phyloP scores from a whole-genome alignment of 2,888 invertebrate genomes.

The Xanthia togata region DNA sequence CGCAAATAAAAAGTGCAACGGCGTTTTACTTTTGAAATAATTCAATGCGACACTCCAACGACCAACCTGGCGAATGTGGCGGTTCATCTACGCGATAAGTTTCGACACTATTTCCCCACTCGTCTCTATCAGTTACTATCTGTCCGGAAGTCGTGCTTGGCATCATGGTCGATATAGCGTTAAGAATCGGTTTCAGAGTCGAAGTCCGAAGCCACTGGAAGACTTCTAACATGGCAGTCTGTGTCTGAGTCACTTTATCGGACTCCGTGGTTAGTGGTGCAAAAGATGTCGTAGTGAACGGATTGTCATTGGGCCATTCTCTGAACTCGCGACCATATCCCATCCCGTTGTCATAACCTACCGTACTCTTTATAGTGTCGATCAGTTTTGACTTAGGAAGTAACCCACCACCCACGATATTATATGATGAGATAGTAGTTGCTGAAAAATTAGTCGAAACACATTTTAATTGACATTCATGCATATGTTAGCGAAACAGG shows the following conservation, averaged over 20 bases:
- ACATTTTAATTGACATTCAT: conserved; percentile 80
- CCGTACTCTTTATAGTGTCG: conserved; percentile 87
- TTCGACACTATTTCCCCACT: conserved; percentile 88
- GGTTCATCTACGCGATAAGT: conserved; percentile 89
- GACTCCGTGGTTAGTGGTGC: conserved; percentile 85
- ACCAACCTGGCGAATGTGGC: conserved; percentile 90
- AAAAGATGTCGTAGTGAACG: conserved; percentile 87
- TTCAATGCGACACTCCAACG: conserved; percentile 86
- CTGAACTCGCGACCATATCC: conserved; percentile 83
- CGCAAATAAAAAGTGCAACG: conserved; percentile 87
- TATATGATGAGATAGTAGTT: conserved; percentile 86
- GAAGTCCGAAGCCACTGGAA: conserved; percentile 89
- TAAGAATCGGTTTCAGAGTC: conserved; percentile 86
- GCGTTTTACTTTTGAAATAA: conserved; percentile 80
- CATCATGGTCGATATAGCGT: conserved; percentile 82
- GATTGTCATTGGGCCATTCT: conserved; percentile 89
- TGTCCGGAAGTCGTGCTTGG: conserved; percentile 80
- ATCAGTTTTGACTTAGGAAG: conserved; percentile 88
- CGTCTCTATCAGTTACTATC: conserved; percentile 83
- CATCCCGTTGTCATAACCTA: conserved; percentile 86
- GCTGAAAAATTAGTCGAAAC: conserved; percentile 86
- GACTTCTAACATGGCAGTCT: conserved; percentile 89
- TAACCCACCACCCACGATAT: conserved; percentile 86
- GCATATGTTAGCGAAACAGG: conserved; percentile 73
- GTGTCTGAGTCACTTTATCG: conserved; percentile 87